Conservation (phyloP, 2,113 vertebrate genomes). For the Rynchops niger region DNA sequence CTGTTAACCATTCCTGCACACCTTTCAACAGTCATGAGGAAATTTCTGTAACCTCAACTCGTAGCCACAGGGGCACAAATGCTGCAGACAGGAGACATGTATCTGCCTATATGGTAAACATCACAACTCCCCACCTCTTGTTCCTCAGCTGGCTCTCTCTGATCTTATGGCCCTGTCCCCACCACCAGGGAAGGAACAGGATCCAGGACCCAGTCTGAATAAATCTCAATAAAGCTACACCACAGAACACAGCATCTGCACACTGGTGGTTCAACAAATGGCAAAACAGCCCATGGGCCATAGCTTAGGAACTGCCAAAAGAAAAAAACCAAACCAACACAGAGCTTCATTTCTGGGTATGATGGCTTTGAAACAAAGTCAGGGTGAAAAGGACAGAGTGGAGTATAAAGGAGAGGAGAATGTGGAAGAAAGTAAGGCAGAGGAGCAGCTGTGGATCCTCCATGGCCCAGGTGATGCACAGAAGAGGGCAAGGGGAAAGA, state of each 20-base stretch:
- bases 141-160: neutral
- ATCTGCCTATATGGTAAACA: neutral
- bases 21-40: neutral
- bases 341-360: neutral
- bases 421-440: neutral
- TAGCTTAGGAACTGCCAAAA: neutral
- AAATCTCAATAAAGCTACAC: neutral
- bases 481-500: neutral
- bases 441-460: neutral
- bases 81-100: neutral
- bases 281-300: neutral
- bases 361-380: neutral
- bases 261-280: neutral
- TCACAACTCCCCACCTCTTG: neutral
- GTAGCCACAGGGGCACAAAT: neutral
- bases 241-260: neutral
- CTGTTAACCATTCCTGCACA: too few relatives aligned
- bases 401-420: neutral
- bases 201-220: neutral
- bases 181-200: rapidly evolving
- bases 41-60: neutral
- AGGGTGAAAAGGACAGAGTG: neutral
- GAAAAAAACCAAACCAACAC: rapidly evolving
- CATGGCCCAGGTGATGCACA: rapidly evolving
- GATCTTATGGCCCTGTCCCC: neutral